phyloP scores from a whole-genome alignment of 2,888 invertebrate genomes.

The Cotesia congregata region DNA sequence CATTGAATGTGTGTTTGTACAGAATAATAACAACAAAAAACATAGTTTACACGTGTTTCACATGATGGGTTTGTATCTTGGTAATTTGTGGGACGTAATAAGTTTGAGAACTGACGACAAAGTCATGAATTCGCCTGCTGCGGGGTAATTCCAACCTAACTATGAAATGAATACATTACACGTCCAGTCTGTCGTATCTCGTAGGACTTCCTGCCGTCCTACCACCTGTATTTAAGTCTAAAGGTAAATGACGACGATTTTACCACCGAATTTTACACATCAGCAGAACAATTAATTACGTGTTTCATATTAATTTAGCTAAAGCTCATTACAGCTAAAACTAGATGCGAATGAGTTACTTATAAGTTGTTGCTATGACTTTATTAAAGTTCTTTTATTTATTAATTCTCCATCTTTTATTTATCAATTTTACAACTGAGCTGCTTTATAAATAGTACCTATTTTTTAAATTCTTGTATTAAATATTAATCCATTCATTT shows the following conservation, averaged over 20 bases:
- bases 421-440: no score
- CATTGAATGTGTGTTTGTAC: slow-evolving; percentile 2
- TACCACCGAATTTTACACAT: slow-evolving; percentile 9
- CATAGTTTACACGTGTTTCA: slow-evolving; percentile 35
- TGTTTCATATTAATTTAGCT: neutral
- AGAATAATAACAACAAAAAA: slow-evolving; percentile 8
- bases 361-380: neutral
- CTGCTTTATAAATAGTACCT: no score
- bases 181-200: slow-evolving; percentile 43
- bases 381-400: neutral
- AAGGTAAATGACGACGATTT: slow-evolving; percentile 6
- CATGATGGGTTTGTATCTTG: slow-evolving; percentile 22
- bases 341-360: neutral
- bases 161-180: slow-evolving; percentile 43
- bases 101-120: slow-evolving; percentile 47
- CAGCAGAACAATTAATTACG: neutral
- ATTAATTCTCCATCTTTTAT: no score
- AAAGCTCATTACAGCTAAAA: neutral
- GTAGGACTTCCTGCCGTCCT: slow-evolving; percentile 41
- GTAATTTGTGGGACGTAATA: slow-evolving; percentile 42
- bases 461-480: neutral
- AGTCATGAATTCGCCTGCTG: slow-evolving; percentile 43
- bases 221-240: neutral
- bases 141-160: slow-evolving; percentile 22
- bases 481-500: neutral